These are phyloP conservation scores for Dryocosmus kuriphilus DNA, from an alignment of 2,888 invertebrate species.

Conservation along the genomic window DNA sequence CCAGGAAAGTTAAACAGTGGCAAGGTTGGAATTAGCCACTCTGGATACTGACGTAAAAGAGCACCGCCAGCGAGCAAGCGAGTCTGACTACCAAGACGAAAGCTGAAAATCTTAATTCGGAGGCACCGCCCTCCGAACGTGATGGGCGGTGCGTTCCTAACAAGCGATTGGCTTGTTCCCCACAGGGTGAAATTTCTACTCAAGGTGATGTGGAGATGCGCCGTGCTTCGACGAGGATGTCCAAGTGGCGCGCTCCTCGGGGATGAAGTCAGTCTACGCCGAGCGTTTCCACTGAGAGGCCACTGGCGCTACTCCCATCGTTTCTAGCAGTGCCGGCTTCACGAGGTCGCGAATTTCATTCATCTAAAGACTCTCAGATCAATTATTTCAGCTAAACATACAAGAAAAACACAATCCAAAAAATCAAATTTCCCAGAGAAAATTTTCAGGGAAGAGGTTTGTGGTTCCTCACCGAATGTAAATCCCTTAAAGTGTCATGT, in stretches of 20 bases:
- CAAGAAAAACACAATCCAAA: background rate
- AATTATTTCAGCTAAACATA: background rate
- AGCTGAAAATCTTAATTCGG: conserved; percentile 77
- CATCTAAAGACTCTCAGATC: background rate
- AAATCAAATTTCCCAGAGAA: background rate
- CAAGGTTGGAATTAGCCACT: conserved; percentile 64
- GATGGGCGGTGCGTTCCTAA: conserved; percentile 55
- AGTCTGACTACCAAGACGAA: conserved; percentile 56
- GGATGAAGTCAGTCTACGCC: conserved; percentile 74
- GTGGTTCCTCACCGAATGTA: background rate
- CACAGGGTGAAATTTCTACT: conserved; percentile 51
- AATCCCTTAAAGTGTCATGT: background rate
- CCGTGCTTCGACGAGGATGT: conserved; percentile 67
- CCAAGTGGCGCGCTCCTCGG: conserved; percentile 53
- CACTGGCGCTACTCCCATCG: background rate
- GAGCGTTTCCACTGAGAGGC: conserved; percentile 67
- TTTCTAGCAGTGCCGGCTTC: conserved; percentile 34
- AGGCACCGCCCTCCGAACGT: conserved; percentile 71
- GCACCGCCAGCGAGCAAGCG: conserved; percentile 46
- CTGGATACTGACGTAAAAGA: conserved; percentile 45
- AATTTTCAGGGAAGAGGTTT: background rate
- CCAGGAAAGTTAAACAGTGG: conserved; percentile 61
- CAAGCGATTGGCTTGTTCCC: conserved; percentile 70
- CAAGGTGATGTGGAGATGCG: conserved; percentile 66
- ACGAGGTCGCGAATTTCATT: background rate